Conservation (phyloP, 1,140 invertebrate species). For the Drosophila nigrodunni region DNA sequence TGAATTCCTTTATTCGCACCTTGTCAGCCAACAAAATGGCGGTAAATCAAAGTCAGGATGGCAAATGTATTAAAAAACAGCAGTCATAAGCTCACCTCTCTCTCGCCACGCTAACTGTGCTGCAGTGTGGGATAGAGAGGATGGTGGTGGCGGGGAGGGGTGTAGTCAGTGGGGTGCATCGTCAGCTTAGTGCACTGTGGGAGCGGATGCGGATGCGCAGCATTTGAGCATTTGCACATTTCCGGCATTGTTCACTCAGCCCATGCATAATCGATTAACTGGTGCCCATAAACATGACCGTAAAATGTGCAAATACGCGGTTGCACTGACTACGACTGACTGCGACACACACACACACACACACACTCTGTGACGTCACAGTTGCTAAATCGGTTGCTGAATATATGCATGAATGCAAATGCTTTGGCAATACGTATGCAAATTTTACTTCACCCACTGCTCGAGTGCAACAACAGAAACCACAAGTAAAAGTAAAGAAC, state of each 20-base stretch:
- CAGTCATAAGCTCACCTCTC: conserved; percentile 1
- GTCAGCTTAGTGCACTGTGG: conserved; percentile 1
- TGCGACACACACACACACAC: no score
- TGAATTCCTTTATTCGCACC: conserved; percentile 49
- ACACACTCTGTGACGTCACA: neutral
- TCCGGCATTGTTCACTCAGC: conserved; percentile 77
- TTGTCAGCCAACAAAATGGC: conserved; percentile 30
- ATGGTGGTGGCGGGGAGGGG: neutral
- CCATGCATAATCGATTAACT: conserved; percentile 81
- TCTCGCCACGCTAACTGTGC: no score
- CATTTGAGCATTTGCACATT: conserved; percentile 81
- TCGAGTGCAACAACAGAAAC: conserved; percentile 14
- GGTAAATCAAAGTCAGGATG: conserved; percentile 48
- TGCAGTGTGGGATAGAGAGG: no score
- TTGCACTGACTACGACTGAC: conserved; percentile 13
- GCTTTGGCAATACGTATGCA: conserved; percentile 75
- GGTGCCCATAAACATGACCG: conserved; percentile 79
- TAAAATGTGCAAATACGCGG: conserved; percentile 76
- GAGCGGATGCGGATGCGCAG: conserved; percentile 61
- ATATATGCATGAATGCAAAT: conserved; percentile 79
- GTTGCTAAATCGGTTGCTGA: neutral
- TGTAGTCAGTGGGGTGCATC: neutral
- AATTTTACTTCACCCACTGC: conserved; percentile 62
- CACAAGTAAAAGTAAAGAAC: neutral
- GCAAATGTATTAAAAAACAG: conserved; percentile 27